Evolutionary conservation across 2,113 vertebrate genomes (phyloP).

Genomic region (Cathartes aura): DNA sequence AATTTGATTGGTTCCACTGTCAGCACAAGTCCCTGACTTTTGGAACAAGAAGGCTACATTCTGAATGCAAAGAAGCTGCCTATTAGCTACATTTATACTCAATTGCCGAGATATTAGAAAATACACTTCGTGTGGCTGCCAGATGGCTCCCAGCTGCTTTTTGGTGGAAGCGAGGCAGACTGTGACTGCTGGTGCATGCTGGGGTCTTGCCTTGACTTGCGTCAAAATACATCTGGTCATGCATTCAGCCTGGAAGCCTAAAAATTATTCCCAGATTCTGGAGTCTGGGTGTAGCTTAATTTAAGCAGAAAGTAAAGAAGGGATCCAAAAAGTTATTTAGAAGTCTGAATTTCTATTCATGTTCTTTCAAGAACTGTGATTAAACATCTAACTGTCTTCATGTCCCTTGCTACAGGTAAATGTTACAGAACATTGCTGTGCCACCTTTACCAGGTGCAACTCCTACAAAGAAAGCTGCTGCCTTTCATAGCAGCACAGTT

Average conservation of each 20-base stretch:
- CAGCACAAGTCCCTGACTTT: neutral
- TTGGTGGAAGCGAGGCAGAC: neutral
- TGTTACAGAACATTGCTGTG: neutral
- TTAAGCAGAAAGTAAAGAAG: neutral
- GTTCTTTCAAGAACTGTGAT: neutral
- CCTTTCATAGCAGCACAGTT: neutral
- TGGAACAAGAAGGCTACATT: neutral
- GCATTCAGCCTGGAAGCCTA: neutral
- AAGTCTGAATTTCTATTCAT: neutral
- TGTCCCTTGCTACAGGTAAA: neutral
- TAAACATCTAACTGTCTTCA: neutral
- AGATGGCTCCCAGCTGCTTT: neutral
- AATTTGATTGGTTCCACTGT: neutral
- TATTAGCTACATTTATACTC: neutral
- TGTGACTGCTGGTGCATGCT: accelerated
- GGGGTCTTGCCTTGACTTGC: neutral
- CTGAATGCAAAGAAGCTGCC: neutral
- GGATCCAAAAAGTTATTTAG: neutral
- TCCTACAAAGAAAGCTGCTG: neutral
- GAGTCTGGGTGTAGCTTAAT: neutral
- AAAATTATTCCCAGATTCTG: neutral
- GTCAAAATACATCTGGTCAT: neutral
- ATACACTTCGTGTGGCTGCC: neutral
- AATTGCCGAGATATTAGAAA: neutral
- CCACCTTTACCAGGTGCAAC: neutral